Evolutionary conservation across 1,140 invertebrate genomes (phyloP), one percentile per base, ranked within the genome.

Genomic region (Vanessa tameamea): DNA sequence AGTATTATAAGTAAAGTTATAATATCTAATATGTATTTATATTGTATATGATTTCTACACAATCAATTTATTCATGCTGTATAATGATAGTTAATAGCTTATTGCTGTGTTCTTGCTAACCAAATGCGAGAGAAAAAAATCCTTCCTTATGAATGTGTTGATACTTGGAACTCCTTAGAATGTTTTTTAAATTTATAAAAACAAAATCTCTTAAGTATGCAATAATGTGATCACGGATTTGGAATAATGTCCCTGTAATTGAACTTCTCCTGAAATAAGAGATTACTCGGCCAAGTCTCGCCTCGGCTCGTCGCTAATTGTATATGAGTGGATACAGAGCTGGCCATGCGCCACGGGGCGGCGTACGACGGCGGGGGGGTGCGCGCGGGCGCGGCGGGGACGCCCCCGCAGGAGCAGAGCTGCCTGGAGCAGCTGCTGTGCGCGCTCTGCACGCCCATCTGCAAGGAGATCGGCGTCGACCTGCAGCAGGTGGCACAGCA

Each of bases 391-490:
- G 87, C 68, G 64, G 69, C 75, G 14, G 73, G 48, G 23, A 65
- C 67, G 48, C 16, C 78, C 78, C 12, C 80, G 67, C 20, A 78
- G 43, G 87, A 92, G 74, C 84, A 87, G 68, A 87, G 85, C 78
- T 93, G 92, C 73, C 85, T 93, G 0, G 93, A 93, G 61, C 90
- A 92, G 73, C 73, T 93, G 47, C 86, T 92, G 14, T 93, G 93
- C 61, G 86, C 91, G 0, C 83, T 93, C 8, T 93, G 92, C 80
- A 65, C 87, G 0, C 93, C 93, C 59, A 90, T 93, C 78, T 93
- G 93, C 84, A 93, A 93, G 86, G 92, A 93, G 82, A 9, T 93
- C 51, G 93, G 93, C 11, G 78, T 93, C 1, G 90, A 93, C 59
- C 75, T 93, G 72, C 88, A 93, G 59, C 90, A 92, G 51, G 61